Evolutionary conservation across 2,113 vertebrate species (phyloP).

Genomic region (Carlito syrichta): DNA sequence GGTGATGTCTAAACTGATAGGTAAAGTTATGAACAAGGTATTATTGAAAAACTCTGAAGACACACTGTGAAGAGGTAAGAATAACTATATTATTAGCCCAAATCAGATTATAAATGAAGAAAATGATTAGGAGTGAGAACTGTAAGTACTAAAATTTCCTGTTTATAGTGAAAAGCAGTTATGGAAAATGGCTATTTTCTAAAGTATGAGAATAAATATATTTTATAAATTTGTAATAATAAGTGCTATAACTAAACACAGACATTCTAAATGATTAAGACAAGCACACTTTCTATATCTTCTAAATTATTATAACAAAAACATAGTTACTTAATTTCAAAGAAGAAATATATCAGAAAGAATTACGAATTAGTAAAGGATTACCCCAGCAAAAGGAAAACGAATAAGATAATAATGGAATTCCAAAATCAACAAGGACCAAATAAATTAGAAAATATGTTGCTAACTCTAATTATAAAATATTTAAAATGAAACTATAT

Average conservation of each 20-base stretch:
- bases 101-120: neutral
- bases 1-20: too few species aligned
- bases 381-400: neutral
- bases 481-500: neutral
- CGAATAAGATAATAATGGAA: too few species aligned
- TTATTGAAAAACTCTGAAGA: neutral
- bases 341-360: neutral
- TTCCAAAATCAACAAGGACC: too few species aligned
- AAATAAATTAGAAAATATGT: neutral
- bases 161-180: neutral
- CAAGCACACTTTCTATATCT: neutral
- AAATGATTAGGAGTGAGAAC: neutral
- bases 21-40: too few species aligned
- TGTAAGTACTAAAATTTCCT: neutral
- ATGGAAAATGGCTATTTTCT: neutral
- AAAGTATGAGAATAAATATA: neutral
- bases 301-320: too few species aligned
- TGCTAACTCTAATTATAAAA: neutral
- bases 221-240: too few species aligned
- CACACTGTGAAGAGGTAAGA: neutral
- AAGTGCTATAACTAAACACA: neutral
- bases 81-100: neutral
- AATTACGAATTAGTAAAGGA: neutral
- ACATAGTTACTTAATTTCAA: neutral
- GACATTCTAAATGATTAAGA: neutral